Evolutionary conservation across 2,113 vertebrate species (phyloP).

Genomic region (Zapus hudsonius): DNA sequence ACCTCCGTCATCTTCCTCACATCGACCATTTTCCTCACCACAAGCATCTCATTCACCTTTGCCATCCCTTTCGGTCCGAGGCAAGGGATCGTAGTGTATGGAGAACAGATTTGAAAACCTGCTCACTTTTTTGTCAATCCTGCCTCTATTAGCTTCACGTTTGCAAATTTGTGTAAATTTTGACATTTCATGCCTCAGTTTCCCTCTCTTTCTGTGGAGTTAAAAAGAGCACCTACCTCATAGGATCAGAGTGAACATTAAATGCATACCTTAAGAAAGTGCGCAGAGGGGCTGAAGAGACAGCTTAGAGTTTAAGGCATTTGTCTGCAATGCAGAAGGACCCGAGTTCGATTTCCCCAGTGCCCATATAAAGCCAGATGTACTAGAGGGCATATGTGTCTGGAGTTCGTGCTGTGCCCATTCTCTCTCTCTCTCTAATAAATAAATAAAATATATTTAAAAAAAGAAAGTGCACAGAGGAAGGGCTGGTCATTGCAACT

Average conservation of each 20-base stretch:
- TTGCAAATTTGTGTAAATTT: not conserved
- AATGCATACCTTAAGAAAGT: not conserved
- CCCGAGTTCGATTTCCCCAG: no score
- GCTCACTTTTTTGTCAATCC: not conserved
- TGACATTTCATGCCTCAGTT: not conserved
- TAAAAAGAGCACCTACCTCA: not conserved
- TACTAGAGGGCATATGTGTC: no score
- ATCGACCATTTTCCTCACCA: not conserved
- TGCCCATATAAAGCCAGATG: no score
- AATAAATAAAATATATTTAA: no score
- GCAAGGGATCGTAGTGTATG: fast-evolving
- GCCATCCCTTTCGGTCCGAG: fast-evolving
- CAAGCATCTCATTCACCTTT: not conserved
- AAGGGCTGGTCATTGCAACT: fast-evolving
- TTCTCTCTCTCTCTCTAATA: no score
- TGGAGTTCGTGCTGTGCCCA: no score
- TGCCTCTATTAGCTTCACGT: not conserved
- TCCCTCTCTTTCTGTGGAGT: not conserved
- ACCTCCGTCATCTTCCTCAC: not conserved
- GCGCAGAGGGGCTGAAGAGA: not conserved
- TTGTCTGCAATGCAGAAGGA: no score
- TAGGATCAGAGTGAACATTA: not conserved
- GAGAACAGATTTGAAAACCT: not conserved
- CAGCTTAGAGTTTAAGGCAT: no score
- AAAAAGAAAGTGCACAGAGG: not conserved